Conservation (phyloP, 2,797 vertebrate genomes). For the Scyliorhinus canicula region DNA sequence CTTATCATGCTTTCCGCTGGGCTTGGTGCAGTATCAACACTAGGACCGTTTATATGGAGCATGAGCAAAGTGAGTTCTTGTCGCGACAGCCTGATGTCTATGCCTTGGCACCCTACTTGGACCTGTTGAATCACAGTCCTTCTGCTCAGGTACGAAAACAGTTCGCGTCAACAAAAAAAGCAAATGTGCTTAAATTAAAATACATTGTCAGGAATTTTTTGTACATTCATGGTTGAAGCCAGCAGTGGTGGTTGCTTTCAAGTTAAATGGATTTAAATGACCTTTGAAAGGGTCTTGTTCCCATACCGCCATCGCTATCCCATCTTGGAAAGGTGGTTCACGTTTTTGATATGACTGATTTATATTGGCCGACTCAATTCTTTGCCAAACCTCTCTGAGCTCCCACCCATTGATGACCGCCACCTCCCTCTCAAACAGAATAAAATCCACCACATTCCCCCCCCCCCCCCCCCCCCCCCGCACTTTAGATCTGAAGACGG, state of each 20-base stretch:
- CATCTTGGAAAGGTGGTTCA: not conserved
- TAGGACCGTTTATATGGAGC: slow-evolving; percentile 79
- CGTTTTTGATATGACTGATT: not conserved
- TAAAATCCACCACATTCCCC: too few species aligned
- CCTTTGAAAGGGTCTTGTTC: not conserved
- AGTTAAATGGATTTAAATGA: not conserved
- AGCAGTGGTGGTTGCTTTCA: not conserved
- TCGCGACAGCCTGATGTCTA: slow-evolving; percentile 68
- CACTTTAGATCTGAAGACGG: too few species aligned
- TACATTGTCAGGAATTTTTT: not conserved
- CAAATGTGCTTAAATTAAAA: not conserved
- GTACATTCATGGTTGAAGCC: not conserved
- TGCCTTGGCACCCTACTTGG: slow-evolving; percentile 82
- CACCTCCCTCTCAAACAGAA: too few species aligned
- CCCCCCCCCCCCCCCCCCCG: too few species aligned
- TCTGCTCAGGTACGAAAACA: slow-evolving; percentile 68
- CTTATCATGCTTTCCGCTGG: slow-evolving; percentile 71
- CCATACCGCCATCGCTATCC: not conserved
- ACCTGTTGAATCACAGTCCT: slow-evolving; percentile 86
- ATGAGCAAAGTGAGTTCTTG: slow-evolving; percentile 56
- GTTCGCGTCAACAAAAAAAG: not conserved
- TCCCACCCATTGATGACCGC: too few species aligned
- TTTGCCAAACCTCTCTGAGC: too few species aligned
- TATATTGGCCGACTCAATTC: not conserved
- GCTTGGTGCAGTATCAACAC: slow-evolving; percentile 94